Base-by-base conservation (phyloP, 1,140 invertebrate species). In the Microplitis mediator region DNA sequence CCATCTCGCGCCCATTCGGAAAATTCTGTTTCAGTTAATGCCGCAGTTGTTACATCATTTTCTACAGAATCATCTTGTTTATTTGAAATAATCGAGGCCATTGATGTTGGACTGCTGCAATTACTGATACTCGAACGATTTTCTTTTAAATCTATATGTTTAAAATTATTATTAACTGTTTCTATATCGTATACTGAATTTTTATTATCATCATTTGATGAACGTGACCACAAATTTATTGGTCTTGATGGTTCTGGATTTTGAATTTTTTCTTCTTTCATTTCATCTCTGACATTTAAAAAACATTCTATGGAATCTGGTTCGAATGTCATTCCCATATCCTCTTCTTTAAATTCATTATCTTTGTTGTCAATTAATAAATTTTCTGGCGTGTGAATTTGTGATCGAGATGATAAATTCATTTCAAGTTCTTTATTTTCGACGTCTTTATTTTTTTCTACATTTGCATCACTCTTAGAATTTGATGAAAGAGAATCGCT, bases 1-100 rank as follows among this genome's bases (percentile, higher is more conserved):
- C 91, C 92, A 75, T 95, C 94, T 1, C 91, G 89, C 0, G 93
- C 93, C 94, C 94, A 95, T 82, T 96, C 94, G 0, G 94, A 95
- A 9, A 95, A 85, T 80, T 95, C 94, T 0, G 94, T 95, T 83
- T 96, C 95, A 0, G 94, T 95, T 9, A 94, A 84, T 1, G 90
- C 92, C 13, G 92, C 90, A 0, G 91, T 91, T 0, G 90, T 90
- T 1, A 90, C 88, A 34, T 93, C 92, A 31, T 88, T 89, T 67
- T 91, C 88, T 0, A 85, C 84, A 0, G 85, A 86, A 60, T 86
- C 86, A 31, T 88, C 87, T 13, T 84, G 80, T 60, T 85, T 86
- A 16, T 84, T 84, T 3, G 86, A 87, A 3, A 81, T 66, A 23
- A 75, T 75, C 1, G 87, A 88, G 1, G 77, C 78, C 0, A 80